Base-by-base conservation (phyloP, 2,113 vertebrate species). In the Xerus inauris region DNA sequence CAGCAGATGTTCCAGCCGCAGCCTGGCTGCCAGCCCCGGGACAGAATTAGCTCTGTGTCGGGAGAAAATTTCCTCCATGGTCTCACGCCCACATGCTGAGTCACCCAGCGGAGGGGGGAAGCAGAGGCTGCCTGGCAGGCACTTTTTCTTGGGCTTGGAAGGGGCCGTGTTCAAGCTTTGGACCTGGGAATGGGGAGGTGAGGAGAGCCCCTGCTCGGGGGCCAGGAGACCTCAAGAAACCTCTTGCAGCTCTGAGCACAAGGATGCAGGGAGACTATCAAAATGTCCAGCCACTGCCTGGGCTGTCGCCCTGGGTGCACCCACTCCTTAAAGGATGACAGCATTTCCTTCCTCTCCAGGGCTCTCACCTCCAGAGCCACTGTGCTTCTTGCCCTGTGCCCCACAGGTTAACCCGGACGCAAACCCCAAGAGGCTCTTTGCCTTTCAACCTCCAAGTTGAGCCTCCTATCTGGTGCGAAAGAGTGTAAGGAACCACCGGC, bases 41-140 rank as follows among this genome's bases (percentile, higher is more conserved):
- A 97, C 94, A 47, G 94, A 97, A 96, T 97, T 97, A 97, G 97
- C 92, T 92, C 87, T 11, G 69, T 13, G 71, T 69, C 4, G 0
- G 82, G 92, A 92, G 69, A 87, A 38, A 57, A 11, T 82, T 94
- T 94, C 94, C 97, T 89, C 88, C 82, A 88, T n/a, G 54, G 69
- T 95, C 93, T 82, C 97, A 97, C 97, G 6, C 97, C 97, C 93
- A 95, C 92, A 1, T 26, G 1, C 94, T 94, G 97, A 97, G 81
- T 96, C 96, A 96, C 76, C 0, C 64, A 14, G 54, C 0, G 59
- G 22, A 42, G 35, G 80, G 1, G 4, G 30, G 8, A 85, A 35
- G 69, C 38, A 0, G 67, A 47, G 85, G 80, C 80, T 28, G 83
- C n/a, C 89, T 47, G 1, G 26, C 8, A 17, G 57, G 42, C n/a